A percentile compares a stretch with the other conserved stretches of the same genome.
These are phyloP conservation scores for Heliconius hewitsoni DNA, from an alignment of 1,140 invertebrate genomes.

Conservation along the genomic window DNA sequence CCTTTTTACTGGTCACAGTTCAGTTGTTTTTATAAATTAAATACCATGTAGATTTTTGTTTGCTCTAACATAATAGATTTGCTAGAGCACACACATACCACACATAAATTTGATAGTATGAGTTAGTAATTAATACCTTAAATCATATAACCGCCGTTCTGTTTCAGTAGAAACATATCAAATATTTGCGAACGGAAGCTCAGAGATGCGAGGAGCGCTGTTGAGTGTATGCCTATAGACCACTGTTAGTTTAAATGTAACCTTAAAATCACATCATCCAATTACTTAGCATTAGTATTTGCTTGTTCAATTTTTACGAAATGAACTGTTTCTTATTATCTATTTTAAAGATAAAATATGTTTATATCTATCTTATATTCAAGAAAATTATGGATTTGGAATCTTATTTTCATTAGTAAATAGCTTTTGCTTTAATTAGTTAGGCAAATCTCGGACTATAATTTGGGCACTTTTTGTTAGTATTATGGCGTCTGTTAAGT, in stretches of 20 bases:
- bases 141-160: neutral
- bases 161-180: constrained; percentile 7
- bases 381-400: neutral
- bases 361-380: neutral
- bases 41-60: too few species aligned
- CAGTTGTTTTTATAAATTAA: too few species aligned
- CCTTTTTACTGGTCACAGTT: too few species aligned
- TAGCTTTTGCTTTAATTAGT: neutral
- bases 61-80: too few species aligned
- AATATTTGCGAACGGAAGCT: neutral
- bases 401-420: neutral
- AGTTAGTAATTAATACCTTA: neutral
- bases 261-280: constrained; percentile 6
- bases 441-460: neutral
- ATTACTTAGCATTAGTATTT: neutral
- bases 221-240: constrained; percentile 12
- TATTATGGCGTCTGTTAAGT: neutral
- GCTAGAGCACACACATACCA: too few species aligned
- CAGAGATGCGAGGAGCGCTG: neutral
- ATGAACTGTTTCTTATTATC: neutral
- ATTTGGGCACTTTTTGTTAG: neutral
- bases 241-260: constrained; percentile 1
- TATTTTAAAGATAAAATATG: neutral
- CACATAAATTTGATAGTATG: too few species aligned
- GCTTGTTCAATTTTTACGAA: neutral